These are phyloP conservation scores for Euplexia lucipara DNA, from an alignment of 2,888 invertebrate species.

Conservation along the genomic window DNA sequence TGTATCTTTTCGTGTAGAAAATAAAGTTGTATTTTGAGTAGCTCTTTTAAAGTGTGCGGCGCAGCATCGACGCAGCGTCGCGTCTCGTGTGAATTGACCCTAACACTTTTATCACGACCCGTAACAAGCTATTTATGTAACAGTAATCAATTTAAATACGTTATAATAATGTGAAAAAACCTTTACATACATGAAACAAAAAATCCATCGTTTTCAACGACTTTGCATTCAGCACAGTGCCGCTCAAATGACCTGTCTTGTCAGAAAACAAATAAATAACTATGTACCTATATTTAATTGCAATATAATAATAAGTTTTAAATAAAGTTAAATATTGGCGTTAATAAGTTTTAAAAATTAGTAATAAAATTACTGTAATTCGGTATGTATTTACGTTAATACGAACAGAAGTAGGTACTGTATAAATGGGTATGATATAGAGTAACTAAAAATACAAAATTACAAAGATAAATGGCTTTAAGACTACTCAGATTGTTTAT, in stretches of 20 bases:
- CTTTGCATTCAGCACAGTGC: slow-evolving; percentile 59
- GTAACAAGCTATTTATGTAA: background rate
- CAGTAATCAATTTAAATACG: slow-evolving; percentile 13
- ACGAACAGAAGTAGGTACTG: no score
- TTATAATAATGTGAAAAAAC: background rate
- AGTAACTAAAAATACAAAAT: background rate
- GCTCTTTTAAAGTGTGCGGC: no score
- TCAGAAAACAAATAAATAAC: slow-evolving; percentile 46
- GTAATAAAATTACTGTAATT: background rate
- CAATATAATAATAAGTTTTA: background rate
- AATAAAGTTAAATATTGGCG: slow-evolving; percentile 33
- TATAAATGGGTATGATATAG: background rate
- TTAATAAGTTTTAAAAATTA: slow-evolving; percentile 17
- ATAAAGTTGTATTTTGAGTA: no score
- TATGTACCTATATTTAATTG: slow-evolving; percentile 6
- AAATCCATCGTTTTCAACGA: slow-evolving; percentile 22
- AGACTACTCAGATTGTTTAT: background rate
- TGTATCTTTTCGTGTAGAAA: no score
- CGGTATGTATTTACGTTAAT: background rate
- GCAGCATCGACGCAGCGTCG: no score
- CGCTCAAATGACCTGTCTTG: slow-evolving; percentile 55
- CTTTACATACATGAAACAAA: slow-evolving; percentile 45
- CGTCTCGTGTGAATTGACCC: no score
- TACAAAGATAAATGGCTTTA: slow-evolving; percentile 1
- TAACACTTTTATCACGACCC: slow-evolving; percentile 26